phyloP scores from a whole-genome alignment of 2,797 vertebrate genomes.

The Ceyx erithaca region DNA sequence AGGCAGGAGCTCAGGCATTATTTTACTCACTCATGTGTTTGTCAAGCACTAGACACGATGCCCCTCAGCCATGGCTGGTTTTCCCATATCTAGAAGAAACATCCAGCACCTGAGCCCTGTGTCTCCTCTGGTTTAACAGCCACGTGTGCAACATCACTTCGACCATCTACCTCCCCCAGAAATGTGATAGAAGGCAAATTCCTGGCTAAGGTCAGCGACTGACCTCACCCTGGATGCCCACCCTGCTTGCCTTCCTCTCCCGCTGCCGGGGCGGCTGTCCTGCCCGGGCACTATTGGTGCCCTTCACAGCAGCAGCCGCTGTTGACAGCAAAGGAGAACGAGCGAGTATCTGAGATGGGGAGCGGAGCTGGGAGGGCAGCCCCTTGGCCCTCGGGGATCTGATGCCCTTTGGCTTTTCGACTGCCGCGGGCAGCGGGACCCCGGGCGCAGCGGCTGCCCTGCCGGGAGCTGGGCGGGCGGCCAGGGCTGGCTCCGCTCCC shows the following conservation, averaged over 20 bases:
- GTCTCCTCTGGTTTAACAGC: not conserved
- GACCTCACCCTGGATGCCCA: not conserved
- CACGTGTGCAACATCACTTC: not conserved
- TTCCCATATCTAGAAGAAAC: rapidly evolving
- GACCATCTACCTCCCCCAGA: not conserved
- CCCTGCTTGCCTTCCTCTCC: not conserved
- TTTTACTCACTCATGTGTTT: not conserved
- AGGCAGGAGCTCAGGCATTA: not conserved
- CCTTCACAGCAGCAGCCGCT: not conserved
- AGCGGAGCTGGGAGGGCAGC: not conserved
- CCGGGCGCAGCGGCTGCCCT: not conserved
- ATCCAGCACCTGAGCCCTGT: not conserved
- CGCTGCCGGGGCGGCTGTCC: rapidly evolving
- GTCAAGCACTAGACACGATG: not conserved
- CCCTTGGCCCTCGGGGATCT: not conserved
- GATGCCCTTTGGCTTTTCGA: not conserved
- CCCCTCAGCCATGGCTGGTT: not conserved
- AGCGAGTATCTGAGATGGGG: not conserved
- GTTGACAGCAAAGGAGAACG: not conserved
- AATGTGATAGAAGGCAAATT: not conserved
- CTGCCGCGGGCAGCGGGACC: not conserved
- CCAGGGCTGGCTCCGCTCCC: not conserved
- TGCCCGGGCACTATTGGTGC: not conserved
- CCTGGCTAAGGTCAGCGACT: not conserved
- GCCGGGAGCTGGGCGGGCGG: not conserved